These are phyloP conservation scores for Notamacropus eugenii DNA, from an alignment of 2,797 vertebrate genomes.

Conservation along the genomic window DNA sequence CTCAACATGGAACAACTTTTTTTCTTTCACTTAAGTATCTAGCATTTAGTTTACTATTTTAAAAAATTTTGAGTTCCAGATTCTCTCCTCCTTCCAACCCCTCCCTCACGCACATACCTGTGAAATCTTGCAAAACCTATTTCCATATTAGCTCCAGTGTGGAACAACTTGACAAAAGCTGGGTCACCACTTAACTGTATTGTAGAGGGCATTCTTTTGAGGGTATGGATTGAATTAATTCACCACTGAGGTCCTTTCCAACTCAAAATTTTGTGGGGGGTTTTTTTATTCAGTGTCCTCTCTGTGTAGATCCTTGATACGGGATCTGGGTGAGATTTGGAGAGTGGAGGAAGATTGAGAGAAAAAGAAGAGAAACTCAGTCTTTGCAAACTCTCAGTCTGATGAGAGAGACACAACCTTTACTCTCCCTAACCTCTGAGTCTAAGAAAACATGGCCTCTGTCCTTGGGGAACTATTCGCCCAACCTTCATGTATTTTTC, in stretches of 20 bases:
- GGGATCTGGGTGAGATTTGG: not conserved
- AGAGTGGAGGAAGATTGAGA: not conserved
- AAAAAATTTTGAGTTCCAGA: not conserved
- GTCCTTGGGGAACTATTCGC: not conserved
- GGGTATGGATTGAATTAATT: not conserved
- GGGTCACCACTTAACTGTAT: not conserved
- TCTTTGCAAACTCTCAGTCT: not conserved
- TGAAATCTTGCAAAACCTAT: not conserved
- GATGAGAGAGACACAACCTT: not conserved
- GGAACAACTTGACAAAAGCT: not conserved
- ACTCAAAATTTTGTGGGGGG: not conserved
- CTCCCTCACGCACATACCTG: not conserved
- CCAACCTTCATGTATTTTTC: not conserved
- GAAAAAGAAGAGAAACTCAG: not conserved
- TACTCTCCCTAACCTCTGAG: not conserved
- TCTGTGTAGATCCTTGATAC: not conserved
- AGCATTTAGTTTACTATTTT: not conserved
- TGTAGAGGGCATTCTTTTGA: not conserved
- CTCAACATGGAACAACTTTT: not conserved
- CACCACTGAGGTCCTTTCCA: not conserved
- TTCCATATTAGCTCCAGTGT: not conserved
- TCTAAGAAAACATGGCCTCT: not conserved
- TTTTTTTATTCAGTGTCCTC: not conserved
- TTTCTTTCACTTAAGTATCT: not conserved
- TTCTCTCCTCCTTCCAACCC: not conserved